Evolutionary conservation across 2,797 vertebrate genomes (phyloP).

Genomic region (Pagetopsis macropterus): DNA sequence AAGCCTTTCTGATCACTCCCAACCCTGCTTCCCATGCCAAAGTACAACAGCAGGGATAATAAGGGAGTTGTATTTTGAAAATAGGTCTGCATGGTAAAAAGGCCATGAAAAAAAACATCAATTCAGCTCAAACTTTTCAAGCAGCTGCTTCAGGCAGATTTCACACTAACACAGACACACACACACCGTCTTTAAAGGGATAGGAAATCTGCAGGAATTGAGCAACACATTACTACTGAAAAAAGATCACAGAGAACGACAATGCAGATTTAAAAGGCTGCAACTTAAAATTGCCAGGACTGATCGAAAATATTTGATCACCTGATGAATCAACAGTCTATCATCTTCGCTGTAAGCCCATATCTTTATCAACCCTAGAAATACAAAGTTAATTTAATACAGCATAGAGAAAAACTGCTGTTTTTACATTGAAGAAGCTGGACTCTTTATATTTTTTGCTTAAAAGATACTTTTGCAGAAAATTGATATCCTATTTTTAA

Average conservation of each 20-base stretch:
- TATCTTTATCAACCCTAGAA: no score
- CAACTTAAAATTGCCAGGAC: neutral
- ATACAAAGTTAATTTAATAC: neutral
- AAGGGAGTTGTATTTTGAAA: constrained; percentile 67
- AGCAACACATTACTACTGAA: constrained; percentile 12
- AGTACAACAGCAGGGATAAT: constrained; percentile 61
- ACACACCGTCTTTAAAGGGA: neutral
- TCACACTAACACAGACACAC: no score
- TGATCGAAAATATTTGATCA: neutral
- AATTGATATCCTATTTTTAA: no score
- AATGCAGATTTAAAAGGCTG: neutral
- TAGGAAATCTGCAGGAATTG: constrained; percentile 29
- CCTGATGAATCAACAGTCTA: neutral
- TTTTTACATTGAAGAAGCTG: no score
- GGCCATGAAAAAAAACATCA: constrained; percentile 35
- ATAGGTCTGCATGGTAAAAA: constrained; percentile 67
- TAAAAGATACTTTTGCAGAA: no score
- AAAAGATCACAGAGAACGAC: constrained; percentile 8
- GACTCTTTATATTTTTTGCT: no score
- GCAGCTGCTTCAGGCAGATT: constrained; percentile 15
- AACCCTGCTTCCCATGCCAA: constrained; percentile 29
- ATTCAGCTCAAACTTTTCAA: constrained; percentile 29
- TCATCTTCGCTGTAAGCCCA: no score
- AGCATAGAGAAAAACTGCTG: no score
- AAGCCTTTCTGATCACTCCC: constrained; percentile 36